phyloP scores from a whole-genome alignment of 2,888 invertebrate species.

The Chalcis sispes region DNA sequence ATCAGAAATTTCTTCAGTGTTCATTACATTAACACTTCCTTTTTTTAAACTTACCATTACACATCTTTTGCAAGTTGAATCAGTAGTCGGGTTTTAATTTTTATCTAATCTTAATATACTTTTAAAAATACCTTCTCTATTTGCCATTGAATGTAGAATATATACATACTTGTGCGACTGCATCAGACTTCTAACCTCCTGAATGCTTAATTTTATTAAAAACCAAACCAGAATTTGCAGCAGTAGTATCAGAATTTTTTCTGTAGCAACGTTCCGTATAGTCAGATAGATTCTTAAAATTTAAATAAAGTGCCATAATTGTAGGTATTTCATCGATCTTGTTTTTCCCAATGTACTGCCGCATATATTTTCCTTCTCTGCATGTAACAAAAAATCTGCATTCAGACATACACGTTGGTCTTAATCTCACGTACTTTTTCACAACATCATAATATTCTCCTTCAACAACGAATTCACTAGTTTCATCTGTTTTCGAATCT shows the following conservation, averaged over 20 bases:
- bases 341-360: neutral
- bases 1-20: no score
- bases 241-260: neutral
- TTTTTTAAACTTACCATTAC: no score
- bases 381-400: neutral
- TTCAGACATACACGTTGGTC: neutral
- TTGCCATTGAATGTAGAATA: no score
- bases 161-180: neutral
- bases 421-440: no score
- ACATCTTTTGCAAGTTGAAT: no score
- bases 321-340: neutral
- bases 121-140: no score
- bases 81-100: no score
- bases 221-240: neutral
- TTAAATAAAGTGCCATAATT: neutral
- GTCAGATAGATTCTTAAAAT: neutral
- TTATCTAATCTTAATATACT: no score
- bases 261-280: neutral
- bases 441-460: no score
- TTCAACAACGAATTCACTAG: no score
- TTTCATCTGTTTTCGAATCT: no score
- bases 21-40: no score
- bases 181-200: neutral
- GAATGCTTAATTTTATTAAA: neutral
- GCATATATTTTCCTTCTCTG: neutral